phyloP scores from a whole-genome alignment of 2,113 vertebrate species.

The Carettochelys insculpta region DNA sequence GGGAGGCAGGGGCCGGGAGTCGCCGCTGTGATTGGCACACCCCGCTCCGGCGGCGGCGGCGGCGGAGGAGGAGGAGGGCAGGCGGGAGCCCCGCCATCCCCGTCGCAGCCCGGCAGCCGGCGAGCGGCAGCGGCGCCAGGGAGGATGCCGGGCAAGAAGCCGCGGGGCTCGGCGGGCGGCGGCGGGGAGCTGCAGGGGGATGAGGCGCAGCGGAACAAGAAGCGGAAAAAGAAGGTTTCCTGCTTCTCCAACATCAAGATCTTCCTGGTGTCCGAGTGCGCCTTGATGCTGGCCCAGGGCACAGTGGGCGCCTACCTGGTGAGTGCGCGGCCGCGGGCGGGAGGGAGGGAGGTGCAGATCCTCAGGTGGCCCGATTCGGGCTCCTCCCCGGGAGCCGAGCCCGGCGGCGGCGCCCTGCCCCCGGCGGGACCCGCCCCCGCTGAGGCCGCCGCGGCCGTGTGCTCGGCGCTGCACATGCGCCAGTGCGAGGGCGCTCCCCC shows the following conservation, averaged over 20 bases:
- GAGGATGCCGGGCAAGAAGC: constrained; percentile 87
- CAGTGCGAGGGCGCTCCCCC: too few relatives aligned
- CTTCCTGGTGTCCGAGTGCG: constrained; percentile 95
- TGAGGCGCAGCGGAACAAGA: constrained; percentile 79
- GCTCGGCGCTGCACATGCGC: too few relatives aligned
- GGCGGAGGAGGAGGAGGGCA: constrained; percentile 38
- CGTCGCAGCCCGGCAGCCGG: constrained; percentile 50
- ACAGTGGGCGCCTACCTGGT: constrained; percentile 98
- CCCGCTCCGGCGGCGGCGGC: constrained; percentile 12
- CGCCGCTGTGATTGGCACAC: constrained; percentile 66
- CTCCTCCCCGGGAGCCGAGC: too few relatives aligned
- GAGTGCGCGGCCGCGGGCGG: constrained; percentile 69
- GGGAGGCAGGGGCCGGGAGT: constrained; percentile 55
- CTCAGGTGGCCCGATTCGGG: neutral
- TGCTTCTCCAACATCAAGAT: constrained; percentile 97
- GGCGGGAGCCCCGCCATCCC: neutral
- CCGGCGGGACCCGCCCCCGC: too few relatives aligned
- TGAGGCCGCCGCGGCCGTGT: too few relatives aligned
- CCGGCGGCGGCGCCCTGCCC: too few relatives aligned
- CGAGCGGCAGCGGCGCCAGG: constrained; percentile 35
- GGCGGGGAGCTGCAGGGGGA: constrained; percentile 74
- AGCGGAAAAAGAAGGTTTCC: constrained; percentile 83
- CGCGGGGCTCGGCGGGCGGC: constrained; percentile 54
- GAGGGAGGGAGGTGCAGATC: neutral
- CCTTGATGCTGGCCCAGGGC: constrained; percentile 96